Percentiles rank a stretch among this genome's conserved stretches.
These are phyloP conservation scores for Lampris incognitus DNA, from an alignment of 2,113 vertebrate species.

Conservation along the genomic window DNA sequence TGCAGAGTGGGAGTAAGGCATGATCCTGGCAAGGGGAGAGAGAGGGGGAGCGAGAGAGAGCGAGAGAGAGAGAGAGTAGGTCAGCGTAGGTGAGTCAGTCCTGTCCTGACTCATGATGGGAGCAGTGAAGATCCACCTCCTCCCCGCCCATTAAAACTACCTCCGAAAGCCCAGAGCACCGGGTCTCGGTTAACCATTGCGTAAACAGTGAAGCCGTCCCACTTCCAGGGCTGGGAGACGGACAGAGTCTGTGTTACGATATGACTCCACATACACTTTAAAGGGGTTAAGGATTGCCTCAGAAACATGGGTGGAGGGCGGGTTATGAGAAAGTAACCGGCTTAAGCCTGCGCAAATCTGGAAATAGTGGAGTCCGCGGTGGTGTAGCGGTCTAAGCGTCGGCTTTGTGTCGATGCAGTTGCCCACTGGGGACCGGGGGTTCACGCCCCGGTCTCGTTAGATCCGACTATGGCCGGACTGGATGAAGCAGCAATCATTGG, in stretches of 20 bases:
- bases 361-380: no score
- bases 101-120: conserved; percentile 74
- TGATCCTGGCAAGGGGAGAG: conserved; percentile 50
- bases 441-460: no score
- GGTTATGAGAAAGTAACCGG: no score
- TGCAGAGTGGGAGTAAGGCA: conserved; percentile 68
- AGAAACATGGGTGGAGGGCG: no score
- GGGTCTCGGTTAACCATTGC: conserved; percentile 50
- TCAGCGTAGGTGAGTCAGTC: conserved; percentile 76
- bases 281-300: no score
- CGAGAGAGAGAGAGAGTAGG: conserved; percentile 74
- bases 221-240: conserved; percentile 19
- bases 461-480: no score
- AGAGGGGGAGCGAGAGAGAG: not conserved
- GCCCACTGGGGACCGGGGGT: no score
- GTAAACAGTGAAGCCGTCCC: conserved; percentile 52
- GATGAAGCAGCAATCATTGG: no score
- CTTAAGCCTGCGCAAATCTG: no score
- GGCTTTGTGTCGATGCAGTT: no score
- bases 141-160: conserved; percentile 68
- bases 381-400: no score
- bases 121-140: conserved; percentile 76
- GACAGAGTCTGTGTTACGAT: conserved; percentile 17
- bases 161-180: conserved; percentile 57
- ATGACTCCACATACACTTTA: conserved; percentile 2